A percentile compares a stretch with the other conserved stretches of the same genome.
Evolutionary conservation across 2,113 vertebrate species (phyloP).

Genomic region (Nanorana parkeri): DNA sequence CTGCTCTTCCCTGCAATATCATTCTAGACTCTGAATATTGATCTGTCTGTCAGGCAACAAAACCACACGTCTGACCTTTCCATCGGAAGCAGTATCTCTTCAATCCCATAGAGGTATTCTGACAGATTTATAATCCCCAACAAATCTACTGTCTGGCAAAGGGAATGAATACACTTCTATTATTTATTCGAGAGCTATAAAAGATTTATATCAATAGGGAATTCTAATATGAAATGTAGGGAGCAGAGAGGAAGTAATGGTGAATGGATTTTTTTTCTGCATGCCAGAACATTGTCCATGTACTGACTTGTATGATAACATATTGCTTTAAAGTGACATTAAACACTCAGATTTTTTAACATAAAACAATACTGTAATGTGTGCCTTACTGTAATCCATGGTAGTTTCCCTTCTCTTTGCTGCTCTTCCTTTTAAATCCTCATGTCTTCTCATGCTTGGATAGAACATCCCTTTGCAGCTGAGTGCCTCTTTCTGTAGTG

Average conservation of each 20-base stretch:
- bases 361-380: too few relatives aligned
- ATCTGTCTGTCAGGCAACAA: not conserved
- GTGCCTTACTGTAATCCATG: too few relatives aligned
- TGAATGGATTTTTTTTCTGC: too few relatives aligned
- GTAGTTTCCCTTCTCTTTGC: too few relatives aligned
- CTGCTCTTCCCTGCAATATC: not conserved
- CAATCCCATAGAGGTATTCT: not conserved
- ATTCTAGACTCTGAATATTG: conserved; percentile 10
- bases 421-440: too few relatives aligned
- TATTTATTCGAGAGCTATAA: not conserved
- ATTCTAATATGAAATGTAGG: not conserved
- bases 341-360: too few relatives aligned
- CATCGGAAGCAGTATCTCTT: not conserved
- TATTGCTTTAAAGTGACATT: too few relatives aligned
- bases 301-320: too few relatives aligned
- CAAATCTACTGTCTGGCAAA: not conserved
- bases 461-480: too few relatives aligned
- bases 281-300: too few relatives aligned
- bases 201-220: not conserved
- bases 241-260: not conserved
- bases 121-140: not conserved
- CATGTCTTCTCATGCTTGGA: too few relatives aligned
- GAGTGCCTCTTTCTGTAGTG: too few relatives aligned
- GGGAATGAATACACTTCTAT: not conserved
- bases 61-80: not conserved